Base-by-base conservation (phyloP, 2,888 invertebrate species). In the Sycophila texana region DNA sequence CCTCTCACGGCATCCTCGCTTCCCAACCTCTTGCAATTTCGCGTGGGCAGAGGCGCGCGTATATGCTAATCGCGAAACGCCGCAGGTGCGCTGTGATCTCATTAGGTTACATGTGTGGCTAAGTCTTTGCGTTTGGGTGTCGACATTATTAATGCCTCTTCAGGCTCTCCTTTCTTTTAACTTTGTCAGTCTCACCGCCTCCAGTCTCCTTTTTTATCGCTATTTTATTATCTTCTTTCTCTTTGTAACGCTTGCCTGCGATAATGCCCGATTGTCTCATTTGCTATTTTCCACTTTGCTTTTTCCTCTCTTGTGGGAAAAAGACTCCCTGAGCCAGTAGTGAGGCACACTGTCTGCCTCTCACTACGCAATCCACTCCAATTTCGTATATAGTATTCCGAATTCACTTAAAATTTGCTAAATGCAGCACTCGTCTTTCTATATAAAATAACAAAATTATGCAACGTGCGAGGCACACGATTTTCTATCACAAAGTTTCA, bases 21-120 rank as follows among this genome's bases (percentile, higher is more conserved):
- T 65, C 65, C 55, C 63, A 53, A 3, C 39, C 65, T 55, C 55
- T 74, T 74, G 73, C 55, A 55, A 74, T 63, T 39, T 73, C 30
- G 5, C 26, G 53, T n/a, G 18, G 13, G 10, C 26, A 53, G 4
- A 53, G 4, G 71, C 47, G 51, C 61, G 13, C n/a, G 20, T 20
- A 73, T 73, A 73, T 73, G 73, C 73, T 74, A 74, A 74, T 74
- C 63, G 26, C 60, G 72, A 61, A 72, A 30, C 61, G 30, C 53
- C 53, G 53, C 73, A 73, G 63, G 63, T 61, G 72, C 26, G 60
- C 71, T 55, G 26, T 65, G 74, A 74, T 74, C 74, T 74, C 65
- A 74, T 74, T 74, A 74, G 74, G 47, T 74, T 65, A 57, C 55
- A 47, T 58, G 30, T 67, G 18, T 51, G 49, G 51, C 67, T 53